Evolutionary conservation across 2,888 invertebrate species (phyloP), one percentile per base, ranked within the genome.

Genomic region (Orthosia gothica): DNA sequence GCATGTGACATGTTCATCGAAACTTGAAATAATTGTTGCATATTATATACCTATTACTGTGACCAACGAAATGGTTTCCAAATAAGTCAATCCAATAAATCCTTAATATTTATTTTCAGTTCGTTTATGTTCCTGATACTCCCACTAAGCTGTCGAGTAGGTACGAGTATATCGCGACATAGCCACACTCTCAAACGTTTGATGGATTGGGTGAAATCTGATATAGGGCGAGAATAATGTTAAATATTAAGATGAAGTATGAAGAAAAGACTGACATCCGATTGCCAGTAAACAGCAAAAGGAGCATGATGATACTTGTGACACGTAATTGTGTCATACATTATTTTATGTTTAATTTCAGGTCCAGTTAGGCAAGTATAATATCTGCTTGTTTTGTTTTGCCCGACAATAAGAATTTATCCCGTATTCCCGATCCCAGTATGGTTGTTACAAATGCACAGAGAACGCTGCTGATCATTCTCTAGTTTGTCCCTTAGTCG

Each of bases 171-270:
- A 40, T 40, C 40, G 40, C 40, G 9, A 40, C 40, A 55, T 23
- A 16, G 55, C 9, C 13, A 55, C 16, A 23, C 55, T 55, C 61
- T n/a, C 15, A 15, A 61, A 20, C 20, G 45, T 45, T 61, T 61
- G 61, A 61, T 62, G 62, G 62, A 47, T 47, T 47, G 23, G 16
- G 18, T 26, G 47, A 49, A 49, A 63, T 11, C 47, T 47, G 62
- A 47, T 49, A 63, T 49, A 49, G 23, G 23, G 23, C 5, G 5
- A 32, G 12, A 58, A 58, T 2, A 3, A 23, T 18, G 23, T 11
- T 49, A 23, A 23, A 49, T 63, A 23, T 49, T 18, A 23, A 9
- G 23, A 47, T 12, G 18, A 62, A 20, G 5, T 23, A 3, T 23
- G 12, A 23, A 63, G 13, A 61, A 20, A 45, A 15, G 15, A 47